Percentiles rank a stretch among this genome's conserved stretches.
These are phyloP conservation scores for Ophiodon elongatus DNA, from an alignment of 2,113 vertebrate genomes.

Conservation along the genomic window DNA sequence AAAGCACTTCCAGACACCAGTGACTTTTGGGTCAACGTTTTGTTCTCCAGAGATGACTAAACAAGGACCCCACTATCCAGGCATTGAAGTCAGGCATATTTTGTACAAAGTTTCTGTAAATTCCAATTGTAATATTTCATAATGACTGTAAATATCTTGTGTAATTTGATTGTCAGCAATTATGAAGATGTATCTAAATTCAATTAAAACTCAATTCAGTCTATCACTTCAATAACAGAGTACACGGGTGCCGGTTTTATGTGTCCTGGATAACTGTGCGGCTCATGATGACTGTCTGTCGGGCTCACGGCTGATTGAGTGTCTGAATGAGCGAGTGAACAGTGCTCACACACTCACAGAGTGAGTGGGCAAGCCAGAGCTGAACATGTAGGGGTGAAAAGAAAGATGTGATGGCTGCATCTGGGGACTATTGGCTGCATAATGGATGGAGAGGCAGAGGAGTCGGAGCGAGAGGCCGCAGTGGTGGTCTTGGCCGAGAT, in stretches of 20 bases:
- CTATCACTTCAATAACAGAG: conserved; percentile 91
- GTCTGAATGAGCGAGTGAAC: conserved; percentile 60
- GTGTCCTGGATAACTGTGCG: conserved; percentile 57
- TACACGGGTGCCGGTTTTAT: conserved; percentile 63
- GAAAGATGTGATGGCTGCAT: conserved; percentile 61
- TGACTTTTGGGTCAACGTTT: conserved; percentile 80
- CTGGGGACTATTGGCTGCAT: conserved; percentile 67
- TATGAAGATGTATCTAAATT: conserved; percentile 95
- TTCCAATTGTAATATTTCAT: conserved; percentile 93
- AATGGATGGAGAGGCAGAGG: conserved; percentile 70
- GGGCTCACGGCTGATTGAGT: conserved; percentile 48
- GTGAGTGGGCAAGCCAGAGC: conserved; percentile 35
- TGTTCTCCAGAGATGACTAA: conserved; percentile 74
- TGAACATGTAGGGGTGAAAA: conserved; percentile 54
- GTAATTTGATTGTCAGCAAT: conserved; percentile 96
- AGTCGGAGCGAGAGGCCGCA: conserved; percentile 37
- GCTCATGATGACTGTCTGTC: conserved; percentile 34
- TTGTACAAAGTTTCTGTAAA: conserved; percentile 92
- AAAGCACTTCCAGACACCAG: conserved; percentile 83
- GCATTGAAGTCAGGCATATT: conserved; percentile 92
- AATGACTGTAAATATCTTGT: conserved; percentile 97
- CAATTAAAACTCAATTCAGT: conserved; percentile 93
- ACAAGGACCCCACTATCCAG: conserved; percentile 92
- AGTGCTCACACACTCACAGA: conserved; percentile 14
- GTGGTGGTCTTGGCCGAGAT: conserved; percentile 57